Evolutionary conservation across 2,113 vertebrate species (phyloP), one percentile per base, ranked within the genome.

Genomic region (Butorides virescens): DNA sequence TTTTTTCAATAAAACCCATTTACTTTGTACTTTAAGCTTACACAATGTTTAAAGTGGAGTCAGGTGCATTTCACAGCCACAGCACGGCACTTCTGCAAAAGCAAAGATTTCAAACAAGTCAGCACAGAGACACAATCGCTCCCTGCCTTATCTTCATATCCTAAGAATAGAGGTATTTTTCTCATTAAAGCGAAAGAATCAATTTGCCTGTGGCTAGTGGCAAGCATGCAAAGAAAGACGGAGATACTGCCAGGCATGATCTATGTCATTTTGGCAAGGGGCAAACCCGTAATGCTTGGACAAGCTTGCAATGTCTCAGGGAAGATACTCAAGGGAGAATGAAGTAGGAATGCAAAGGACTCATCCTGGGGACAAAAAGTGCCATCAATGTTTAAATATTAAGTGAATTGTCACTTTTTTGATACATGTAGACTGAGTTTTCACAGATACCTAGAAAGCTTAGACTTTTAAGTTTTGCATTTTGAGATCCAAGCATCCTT

Each of bases 1-100:
- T 92, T 93, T 91, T 84, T 89, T 62, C 56, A 67, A 19, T 70
- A 86, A 84, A 94, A 36, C 18, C n/a, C 34, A 56, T 91, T 94
- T 59, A 78, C 58, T 86, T 95, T 72, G 42, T 90, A 73, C 34
- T 86, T 90, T 76, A 20, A 61, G 15, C 18, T 63, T 78, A 68
- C 11, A 56, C 39, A 79, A 5, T 52, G 11, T 75, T 89, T 87
- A 75, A 95, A 94, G 76, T 61, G 39, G 73, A 89, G 77, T 84
- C 84, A 91, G 89, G 77, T 76, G 84, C 73, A 7, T 94, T 94
- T 72, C 56, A 44, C 14, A 25, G 50, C 50, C 76, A 42, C 42
- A 84, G 49, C 39, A 32, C n/a, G 83, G 34, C 49, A 61, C 14
- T 95, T 63, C 61, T 25, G 52, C 0, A 1, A 89, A 81, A 95